Base-by-base conservation (phyloP, 1,140 invertebrate species). In the Orussus abietinus region DNA sequence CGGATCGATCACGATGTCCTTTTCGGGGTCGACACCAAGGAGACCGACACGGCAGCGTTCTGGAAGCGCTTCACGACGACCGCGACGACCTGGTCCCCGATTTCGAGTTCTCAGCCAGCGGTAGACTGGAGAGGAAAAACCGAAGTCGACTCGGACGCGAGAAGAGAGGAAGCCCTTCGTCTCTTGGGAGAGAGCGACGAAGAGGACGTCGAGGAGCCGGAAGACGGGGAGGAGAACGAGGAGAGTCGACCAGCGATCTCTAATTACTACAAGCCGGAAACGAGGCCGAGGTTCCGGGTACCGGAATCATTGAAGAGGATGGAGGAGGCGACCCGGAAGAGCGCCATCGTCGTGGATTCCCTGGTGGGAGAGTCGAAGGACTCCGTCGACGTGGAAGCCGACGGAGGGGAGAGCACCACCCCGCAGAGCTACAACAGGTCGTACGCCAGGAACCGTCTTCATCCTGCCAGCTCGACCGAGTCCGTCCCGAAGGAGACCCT, bases 401-500 rank as follows among this genome's bases (percentile, higher is more conserved):
- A n/a, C n/a, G n/a, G n/a, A n/a, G n/a, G n/a, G n/a, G n/a, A n/a
- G n/a, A n/a, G n/a, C n/a, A n/a, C n/a, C n/a, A n/a, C n/a, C n/a
- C n/a, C n/a, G n/a, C n/a, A n/a, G n/a, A n/a, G n/a, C n/a, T n/a
- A n/a, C n/a, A n/a, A n/a, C n/a, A n/a, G n/a, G n/a, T n/a, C n/a
- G n/a, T n/a, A n/a, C n/a, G n/a, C n/a, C n/a, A n/a, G n/a, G n/a
- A n/a, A n/a, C n/a, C n/a, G 22, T 25, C n/a, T 1, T 39, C n/a
- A 25, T 25, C 22, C 42, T 5, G 61, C 51, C 0, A 63, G 51
- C 2, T 55, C 54, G 4, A 63, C 65, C 0, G 57, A 69, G 22
- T 34, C 49, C 7, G 26, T 58, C 2, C 30, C 66, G 4, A 70
- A 60, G 1, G 69, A 74, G 37, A 71, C 66, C 0, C 42, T 72